Conservation (phyloP, 2,113 vertebrate genomes). For the Bothrops jararaca region DNA sequence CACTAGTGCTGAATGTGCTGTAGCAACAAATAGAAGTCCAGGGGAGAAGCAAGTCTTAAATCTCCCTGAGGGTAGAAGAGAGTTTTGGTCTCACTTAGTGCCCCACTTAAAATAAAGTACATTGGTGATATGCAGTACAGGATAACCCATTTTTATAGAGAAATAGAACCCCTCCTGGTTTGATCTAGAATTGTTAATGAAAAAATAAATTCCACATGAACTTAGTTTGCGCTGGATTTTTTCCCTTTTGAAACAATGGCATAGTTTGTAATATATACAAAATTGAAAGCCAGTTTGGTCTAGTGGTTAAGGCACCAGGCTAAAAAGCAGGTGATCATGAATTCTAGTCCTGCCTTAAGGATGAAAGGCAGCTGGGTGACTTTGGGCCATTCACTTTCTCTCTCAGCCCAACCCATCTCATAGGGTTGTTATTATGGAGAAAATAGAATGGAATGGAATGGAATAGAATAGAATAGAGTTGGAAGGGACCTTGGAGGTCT, state of each 20-base stretch:
- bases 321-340: not conserved
- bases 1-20: slow-evolving; percentile 33
- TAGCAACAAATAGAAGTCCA: not conserved
- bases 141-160: not conserved
- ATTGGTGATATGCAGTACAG: slow-evolving; percentile 12
- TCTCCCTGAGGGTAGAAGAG: slow-evolving; percentile 49
- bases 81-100: slow-evolving; percentile 67
- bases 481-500: too few species aligned
- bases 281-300: not conserved
- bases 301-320: not conserved
- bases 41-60: slow-evolving; percentile 41
- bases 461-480: too few species aligned
- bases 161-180: not conserved
- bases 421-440: not conserved
- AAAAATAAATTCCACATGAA: not conserved
- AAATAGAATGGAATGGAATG: not conserved
- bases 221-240: not conserved
- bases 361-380: not conserved
- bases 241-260: not conserved
- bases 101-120: slow-evolving; percentile 72
- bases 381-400: not conserved
- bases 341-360: not conserved
- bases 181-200: not conserved
- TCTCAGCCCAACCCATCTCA: not conserved
- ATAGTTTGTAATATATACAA: not conserved